These are phyloP conservation scores for Liopterus haemorrhoidalis DNA, from an alignment of 2,888 invertebrate genomes.

Conservation along the genomic window DNA sequence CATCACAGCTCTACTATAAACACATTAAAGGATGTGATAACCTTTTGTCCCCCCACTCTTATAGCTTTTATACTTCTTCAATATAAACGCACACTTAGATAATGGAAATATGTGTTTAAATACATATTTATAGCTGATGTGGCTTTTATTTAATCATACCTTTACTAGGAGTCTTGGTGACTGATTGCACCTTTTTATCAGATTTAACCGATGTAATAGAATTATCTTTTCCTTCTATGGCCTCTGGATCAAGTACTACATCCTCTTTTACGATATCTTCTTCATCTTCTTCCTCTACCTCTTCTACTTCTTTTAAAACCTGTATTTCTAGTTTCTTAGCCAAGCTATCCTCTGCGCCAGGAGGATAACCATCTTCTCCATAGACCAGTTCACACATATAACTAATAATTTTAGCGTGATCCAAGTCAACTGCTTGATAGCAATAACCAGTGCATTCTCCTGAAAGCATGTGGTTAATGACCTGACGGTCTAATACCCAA, in stretches of 20 bases:
- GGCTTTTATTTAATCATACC: no score
- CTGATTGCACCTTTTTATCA: no score
- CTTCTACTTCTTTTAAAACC: constrained; percentile 27
- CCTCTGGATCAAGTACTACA: constrained; percentile 1
- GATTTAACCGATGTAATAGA: no score
- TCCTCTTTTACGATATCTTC: constrained; percentile 14
- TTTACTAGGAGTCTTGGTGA: no score
- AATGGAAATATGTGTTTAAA: background rate
- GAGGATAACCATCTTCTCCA: constrained; percentile 9
- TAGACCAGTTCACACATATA: constrained; percentile 11
- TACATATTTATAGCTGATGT: constrained; percentile 6
- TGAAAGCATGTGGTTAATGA: no score
- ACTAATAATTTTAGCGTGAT: background rate
- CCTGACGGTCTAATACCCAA: constrained; percentile 16
- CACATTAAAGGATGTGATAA: no score
- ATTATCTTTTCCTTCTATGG: constrained; percentile 3
- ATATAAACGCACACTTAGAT: no score
- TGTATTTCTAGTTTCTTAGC: constrained; percentile 27
- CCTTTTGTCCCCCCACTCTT: no score
- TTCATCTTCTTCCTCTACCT: constrained; percentile 31
- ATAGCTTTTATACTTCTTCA: no score
- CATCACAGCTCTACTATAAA: no score
- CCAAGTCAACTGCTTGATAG: constrained; percentile 29
- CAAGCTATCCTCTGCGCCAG: constrained; percentile 16
- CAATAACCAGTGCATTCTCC: no score